Conservation (phyloP, 2,797 vertebrate genomes). For the Allobates femoralis region DNA sequence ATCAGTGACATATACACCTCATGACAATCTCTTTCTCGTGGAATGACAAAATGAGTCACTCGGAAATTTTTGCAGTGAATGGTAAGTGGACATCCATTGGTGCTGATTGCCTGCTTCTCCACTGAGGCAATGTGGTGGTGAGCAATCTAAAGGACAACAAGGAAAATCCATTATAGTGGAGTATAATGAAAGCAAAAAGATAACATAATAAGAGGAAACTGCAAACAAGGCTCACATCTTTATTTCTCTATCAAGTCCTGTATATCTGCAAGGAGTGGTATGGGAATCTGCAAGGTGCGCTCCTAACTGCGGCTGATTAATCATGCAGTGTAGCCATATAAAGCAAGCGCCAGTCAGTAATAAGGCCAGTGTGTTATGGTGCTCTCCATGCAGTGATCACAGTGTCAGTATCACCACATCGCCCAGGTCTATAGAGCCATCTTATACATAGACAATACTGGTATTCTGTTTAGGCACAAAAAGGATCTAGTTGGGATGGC, state of each 20-base stretch:
- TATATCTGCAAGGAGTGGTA: not conserved
- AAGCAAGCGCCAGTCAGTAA: not conserved
- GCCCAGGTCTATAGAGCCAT: not conserved
- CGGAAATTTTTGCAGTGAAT: conserved; percentile 83
- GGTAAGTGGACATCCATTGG: conserved; percentile 74
- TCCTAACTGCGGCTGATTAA: not conserved
- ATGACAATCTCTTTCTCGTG: conserved; percentile 78
- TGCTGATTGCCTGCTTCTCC: conserved; percentile 78
- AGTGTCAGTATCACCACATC: not conserved
- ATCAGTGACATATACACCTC: conserved; percentile 79
- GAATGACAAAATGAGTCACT: conserved; percentile 77
- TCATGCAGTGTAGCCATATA: no score
- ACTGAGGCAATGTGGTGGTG: conserved; percentile 80
- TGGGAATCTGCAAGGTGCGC: not conserved
- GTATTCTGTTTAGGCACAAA: no score
- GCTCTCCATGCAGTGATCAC: not conserved
- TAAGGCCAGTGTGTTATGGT: not conserved
- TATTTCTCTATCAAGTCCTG: not conserved
- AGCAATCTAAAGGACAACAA: conserved; percentile 72
- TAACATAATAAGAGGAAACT: not conserved
- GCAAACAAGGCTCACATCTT: not conserved
- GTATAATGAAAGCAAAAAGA: not conserved
- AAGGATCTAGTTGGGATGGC: no score
- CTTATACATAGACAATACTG: not conserved
- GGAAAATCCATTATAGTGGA: not conserved